Evolutionary conservation across 30 jellyfish, hydroid and myxozoan genomes (phyloP), one percentile per base, ranked within the genome.

Genomic region (Hydra vulgaris): DNA sequence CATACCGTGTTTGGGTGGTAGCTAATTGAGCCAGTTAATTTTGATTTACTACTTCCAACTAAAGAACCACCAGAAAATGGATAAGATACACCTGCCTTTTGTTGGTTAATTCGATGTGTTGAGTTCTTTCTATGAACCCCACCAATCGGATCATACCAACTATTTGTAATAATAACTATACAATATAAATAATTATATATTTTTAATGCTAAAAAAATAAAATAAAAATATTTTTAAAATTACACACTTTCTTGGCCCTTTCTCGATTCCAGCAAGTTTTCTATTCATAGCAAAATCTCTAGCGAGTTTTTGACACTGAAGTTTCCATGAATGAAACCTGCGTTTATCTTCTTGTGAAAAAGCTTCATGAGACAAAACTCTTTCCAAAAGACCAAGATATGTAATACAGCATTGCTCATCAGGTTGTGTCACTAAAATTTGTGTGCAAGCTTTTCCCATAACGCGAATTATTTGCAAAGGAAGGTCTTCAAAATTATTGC

Each of bases 361-460:
- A 15, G 99, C 99, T 86, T 94, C 99, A 74, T 94, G 96, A 23
- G 96, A 27, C 54, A 94, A 89, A 25, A 87, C 95, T 54, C 96
- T 90, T 23, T 94, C 99, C 23, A 94, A 84, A 69, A 94, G 83
- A 89, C 99, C 96, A 22, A 80, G 68, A 73, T 87, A 94, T 17
- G 88, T 94, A 25, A 87, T 53, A 81, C 99, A 94, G 74, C 92
- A 86, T 27, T 94, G 96, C 73, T 94, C 99, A 84, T 94, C 96
- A 1, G 93, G 96, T 54, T 88, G 99, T 8, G 94, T 87, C 26
- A 94, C 99, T 19, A 94, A 77, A 25, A 94, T 88, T 75, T 94
- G 99, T 24, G 99, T 94, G 75, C 96, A 87, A 5, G 99, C 99
- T 87, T 93, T 93, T 53, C 99, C 99, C 96, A 93, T 93, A 61